phyloP scores from a whole-genome alignment of 2,797 vertebrate genomes.

The Helicolenus hilgendorfi region DNA sequence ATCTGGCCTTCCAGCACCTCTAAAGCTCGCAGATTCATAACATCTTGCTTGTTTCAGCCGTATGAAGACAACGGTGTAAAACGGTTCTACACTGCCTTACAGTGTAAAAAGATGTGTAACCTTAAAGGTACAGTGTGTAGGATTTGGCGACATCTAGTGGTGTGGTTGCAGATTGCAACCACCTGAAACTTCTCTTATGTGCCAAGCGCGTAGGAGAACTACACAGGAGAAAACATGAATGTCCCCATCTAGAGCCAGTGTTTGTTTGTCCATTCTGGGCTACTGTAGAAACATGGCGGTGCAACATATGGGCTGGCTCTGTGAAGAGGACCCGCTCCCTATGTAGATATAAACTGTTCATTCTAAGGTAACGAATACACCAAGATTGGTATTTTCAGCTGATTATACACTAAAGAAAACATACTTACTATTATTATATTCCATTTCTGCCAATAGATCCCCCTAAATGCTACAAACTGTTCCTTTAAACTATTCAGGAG shows the following conservation, averaged over 20 bases:
- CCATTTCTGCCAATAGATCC: too few species aligned
- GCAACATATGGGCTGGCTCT: too few species aligned
- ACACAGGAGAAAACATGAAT: background rate
- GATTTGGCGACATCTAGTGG: background rate
- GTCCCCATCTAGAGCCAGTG: background rate
- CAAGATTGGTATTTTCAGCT: accelerated
- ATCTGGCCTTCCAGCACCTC: background rate
- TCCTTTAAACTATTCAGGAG: background rate
- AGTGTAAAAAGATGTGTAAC: background rate
- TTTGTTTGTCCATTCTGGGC: background rate
- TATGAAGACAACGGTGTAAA: background rate
- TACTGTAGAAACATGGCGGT: background rate
- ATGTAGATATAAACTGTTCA: background rate
- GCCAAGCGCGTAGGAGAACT: background rate
- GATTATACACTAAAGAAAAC: background rate
- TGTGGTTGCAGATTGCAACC: background rate
- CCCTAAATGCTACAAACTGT: background rate
- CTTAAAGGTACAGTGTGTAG: background rate
- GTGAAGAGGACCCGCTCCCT: background rate
- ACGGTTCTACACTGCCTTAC: background rate
- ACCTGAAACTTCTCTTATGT: background rate
- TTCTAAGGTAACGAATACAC: background rate
- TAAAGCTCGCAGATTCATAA: background rate
- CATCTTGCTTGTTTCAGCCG: background rate
- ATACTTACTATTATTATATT: too few species aligned